Base-by-base conservation (phyloP, 2,888 invertebrate genomes). In the Xylocampa areola region DNA sequence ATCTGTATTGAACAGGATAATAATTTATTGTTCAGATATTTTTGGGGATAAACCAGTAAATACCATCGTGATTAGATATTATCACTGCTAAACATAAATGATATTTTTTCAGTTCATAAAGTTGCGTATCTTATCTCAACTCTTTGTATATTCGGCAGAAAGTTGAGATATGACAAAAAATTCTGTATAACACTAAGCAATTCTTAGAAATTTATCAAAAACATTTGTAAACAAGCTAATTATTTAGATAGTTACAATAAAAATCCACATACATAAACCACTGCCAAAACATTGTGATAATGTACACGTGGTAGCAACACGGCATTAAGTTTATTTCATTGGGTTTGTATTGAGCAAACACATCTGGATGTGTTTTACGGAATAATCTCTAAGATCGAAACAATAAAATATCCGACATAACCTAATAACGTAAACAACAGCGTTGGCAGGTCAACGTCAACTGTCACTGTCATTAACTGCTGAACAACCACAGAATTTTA, bases 391-490 rank as follows among this genome's bases (percentile, higher is more conserved):
- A 35, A 41, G 16, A 50, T 35, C 25, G 17, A 17, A 52, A 50
- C 2, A 53, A 51, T 23, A 25, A 3, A 19, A n/a, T 40, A 49
- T 40, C 30, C n/a, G 43, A 44, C 32, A 49, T 71, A 74, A 73
- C 72, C 72, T 59, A 45, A n/a, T 36, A 63, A 75, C 49, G 72
- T 73, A 73, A 73, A 73, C 73, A 73, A 50, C 54, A 68, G 48
- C 30, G 61, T n/a, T 19, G 36, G 19, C 16, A 36, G 40, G 61
- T 27, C 13, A 32, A 44, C 47, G 21, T 21, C 54, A 68, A 4
- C 21, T 21, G 21, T 21, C 21, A 21, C 21, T 4, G n/a, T n/a
- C n/a, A n/a, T n/a, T n/a, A n/a, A n/a, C n/a, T n/a, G n/a, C n/a
- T n/a, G n/a, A n/a, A n/a, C n/a, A n/a, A n/a, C n/a, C n/a, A n/a